These are phyloP conservation scores for Synergus umbraculus DNA, from an alignment of 2,888 invertebrate genomes.

Conservation along the genomic window DNA sequence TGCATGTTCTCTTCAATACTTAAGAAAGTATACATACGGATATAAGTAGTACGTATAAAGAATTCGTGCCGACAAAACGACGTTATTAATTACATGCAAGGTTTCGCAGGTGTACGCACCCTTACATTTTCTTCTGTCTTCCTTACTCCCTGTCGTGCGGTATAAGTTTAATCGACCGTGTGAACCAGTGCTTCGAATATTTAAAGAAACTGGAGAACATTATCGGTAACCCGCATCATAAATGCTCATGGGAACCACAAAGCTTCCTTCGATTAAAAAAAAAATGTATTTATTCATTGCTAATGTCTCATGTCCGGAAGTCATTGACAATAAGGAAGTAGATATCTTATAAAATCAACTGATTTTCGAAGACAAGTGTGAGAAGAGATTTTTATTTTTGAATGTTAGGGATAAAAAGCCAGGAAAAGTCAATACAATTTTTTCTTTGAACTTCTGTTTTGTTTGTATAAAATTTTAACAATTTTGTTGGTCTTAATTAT, in stretches of 20 bases:
- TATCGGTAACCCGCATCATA: slow-evolving; percentile 34
- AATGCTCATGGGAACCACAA: slow-evolving; percentile 12
- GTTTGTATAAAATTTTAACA: not conserved
- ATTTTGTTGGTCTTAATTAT: not conserved
- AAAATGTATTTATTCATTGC: not conserved
- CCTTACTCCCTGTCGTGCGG: slow-evolving; percentile 32
- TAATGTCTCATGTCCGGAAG: not conserved
- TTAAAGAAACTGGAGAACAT: slow-evolving; percentile 16
- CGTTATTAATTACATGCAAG: slow-evolving; percentile 65
- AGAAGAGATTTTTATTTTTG: not conserved
- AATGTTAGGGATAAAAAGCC: not conserved
- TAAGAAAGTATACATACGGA: slow-evolving; percentile 30
- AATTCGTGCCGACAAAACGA: slow-evolving; percentile 58
- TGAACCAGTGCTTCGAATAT: slow-evolving; percentile 56
- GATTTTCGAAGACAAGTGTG: not conserved
- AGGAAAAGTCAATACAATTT: too few species aligned
- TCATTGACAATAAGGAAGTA: not conserved
- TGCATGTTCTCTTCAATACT: slow-evolving; percentile 49
- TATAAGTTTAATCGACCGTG: slow-evolving; percentile 62
- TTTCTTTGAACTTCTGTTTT: not conserved
- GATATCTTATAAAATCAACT: not conserved
- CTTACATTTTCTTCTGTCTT: slow-evolving; percentile 34
- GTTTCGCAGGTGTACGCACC: slow-evolving; percentile 64
- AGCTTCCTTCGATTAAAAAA: not conserved
- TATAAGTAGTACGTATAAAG: slow-evolving; percentile 52